These are phyloP conservation scores for Aethes cnicana DNA, from an alignment of 2,888 invertebrate species.

Conservation along the genomic window DNA sequence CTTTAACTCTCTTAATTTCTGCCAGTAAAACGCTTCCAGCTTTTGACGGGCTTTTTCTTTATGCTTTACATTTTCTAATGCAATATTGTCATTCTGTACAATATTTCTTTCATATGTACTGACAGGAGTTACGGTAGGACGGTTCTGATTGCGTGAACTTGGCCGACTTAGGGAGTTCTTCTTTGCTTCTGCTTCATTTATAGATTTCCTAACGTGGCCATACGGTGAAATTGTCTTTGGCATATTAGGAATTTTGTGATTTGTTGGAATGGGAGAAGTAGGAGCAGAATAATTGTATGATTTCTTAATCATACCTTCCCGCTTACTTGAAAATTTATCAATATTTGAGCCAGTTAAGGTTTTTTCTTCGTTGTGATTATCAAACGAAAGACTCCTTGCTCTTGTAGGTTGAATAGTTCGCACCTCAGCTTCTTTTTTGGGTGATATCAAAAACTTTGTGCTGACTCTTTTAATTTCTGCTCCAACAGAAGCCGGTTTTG, in stretches of 20 bases:
- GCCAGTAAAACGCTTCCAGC: slow-evolving; percentile 87
- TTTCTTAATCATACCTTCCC: slow-evolving; percentile 43
- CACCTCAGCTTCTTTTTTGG: slow-evolving; percentile 76
- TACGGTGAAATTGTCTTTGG: slow-evolving; percentile 72
- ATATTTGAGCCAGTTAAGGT: slow-evolving; percentile 12
- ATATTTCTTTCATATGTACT: neutral
- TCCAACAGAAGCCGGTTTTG: slow-evolving; percentile 65
- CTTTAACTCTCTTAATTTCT: slow-evolving; percentile 84
- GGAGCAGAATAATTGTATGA: slow-evolving; percentile 76
- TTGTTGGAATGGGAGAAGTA: slow-evolving; percentile 65
- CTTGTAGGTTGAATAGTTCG: slow-evolving; percentile 69
- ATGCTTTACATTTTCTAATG: slow-evolving; percentile 48
- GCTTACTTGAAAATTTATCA: slow-evolving; percentile 18
- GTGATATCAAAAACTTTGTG: slow-evolving; percentile 71
- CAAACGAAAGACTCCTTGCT: slow-evolving; percentile 69
- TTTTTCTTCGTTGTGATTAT: slow-evolving; percentile 48
- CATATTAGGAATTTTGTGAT: slow-evolving; percentile 67
- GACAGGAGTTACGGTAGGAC: neutral
- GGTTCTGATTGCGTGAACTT: slow-evolving; percentile 24
- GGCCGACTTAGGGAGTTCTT: slow-evolving; percentile 59
- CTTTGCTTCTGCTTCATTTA: slow-evolving; percentile 69
- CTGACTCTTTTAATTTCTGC: slow-evolving; percentile 76
- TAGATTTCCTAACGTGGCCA: slow-evolving; percentile 64
- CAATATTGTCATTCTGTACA: slow-evolving; percentile 31
- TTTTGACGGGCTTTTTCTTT: slow-evolving; percentile 82